Base-by-base conservation (phyloP, 53 echinoderm and acorn worm species). In the Holothuria scabra region DNA sequence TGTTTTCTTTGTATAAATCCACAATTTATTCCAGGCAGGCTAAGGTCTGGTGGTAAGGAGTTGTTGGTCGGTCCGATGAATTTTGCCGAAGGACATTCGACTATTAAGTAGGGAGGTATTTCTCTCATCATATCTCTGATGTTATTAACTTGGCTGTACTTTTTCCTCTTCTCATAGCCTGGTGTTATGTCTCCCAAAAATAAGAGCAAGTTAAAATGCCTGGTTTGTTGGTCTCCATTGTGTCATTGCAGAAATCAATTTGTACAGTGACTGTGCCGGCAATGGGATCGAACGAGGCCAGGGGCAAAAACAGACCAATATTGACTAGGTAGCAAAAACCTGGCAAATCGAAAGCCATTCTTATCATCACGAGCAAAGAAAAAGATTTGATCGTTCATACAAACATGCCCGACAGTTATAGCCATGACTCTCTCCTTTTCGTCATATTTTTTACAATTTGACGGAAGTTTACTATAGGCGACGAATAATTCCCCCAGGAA, bases 331-430 rank as follows among this genome's bases (percentile, higher is more conserved):
- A 79, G 79, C 59, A 59, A 79, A 58, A 79, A 79, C 79, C 79
- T 58, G 79, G 79, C 55, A 79, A 79, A 79, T 79, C 79, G 79
- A 79, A 79, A 29, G 32, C 59, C 58, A 79, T 79, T 79, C 79
- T 79, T 49, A 79, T 79, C 59, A 79, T 79, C 57, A 79, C 79
- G 29, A 46, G 28, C 49, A 58, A 79, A 79, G 79, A 79, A 79
- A 79, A 79, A 79, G 79, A 79, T 79, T 79, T 79, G 79, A 79
- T 79, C 79, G 79, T 59, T 79, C 79, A 59, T 79, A 79, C 79
- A 79, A 79, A 79, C 79, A 79, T 79, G 79, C 57, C 79, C 79
- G 55, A 56, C 49, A 79, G 79, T 58, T 59, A 79, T 59, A 79
- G 33, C 33, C 79, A 79, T 79, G 79, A 79, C 55, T 79, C 79